Conservation (phyloP, 2,113 vertebrate genomes). For the Chauna torquata region DNA sequence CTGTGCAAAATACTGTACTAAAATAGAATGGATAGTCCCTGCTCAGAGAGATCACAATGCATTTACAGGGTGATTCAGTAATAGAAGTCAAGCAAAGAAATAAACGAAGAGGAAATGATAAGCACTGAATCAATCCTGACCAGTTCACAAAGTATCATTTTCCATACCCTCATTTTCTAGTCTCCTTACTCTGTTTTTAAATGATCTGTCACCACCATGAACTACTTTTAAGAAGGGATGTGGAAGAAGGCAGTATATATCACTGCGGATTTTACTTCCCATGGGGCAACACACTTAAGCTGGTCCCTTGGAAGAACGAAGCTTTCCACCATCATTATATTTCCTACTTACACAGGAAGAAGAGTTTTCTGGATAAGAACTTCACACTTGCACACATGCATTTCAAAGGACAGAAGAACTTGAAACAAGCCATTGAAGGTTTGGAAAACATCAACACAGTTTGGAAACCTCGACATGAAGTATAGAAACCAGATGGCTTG, state of each 20-base stretch:
- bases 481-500: not conserved
- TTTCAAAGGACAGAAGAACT: constrained; percentile 10
- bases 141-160: not conserved
- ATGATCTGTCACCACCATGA: not conserved
- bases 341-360: not conserved
- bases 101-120: not conserved
- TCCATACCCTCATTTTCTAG: not conserved
- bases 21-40: not conserved
- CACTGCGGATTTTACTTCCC: not conserved
- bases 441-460: not conserved
- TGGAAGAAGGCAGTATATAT: not conserved
- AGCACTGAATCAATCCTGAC: not conserved
- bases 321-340: not conserved
- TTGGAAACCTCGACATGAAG: not conserved
- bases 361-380: not conserved
- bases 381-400: not conserved
- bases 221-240: not conserved
- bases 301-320: not conserved
- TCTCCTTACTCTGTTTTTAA: not conserved
- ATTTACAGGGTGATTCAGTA: not conserved
- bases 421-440: not conserved
- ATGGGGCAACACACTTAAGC: not conserved
- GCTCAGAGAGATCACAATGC: not conserved
- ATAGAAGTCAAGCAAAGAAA: not conserved
- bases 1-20: not conserved